Evolutionary conservation across 1,140 invertebrate species (phyloP), one percentile per base, ranked within the genome.

Genomic region (Aphidius ervi): DNA sequence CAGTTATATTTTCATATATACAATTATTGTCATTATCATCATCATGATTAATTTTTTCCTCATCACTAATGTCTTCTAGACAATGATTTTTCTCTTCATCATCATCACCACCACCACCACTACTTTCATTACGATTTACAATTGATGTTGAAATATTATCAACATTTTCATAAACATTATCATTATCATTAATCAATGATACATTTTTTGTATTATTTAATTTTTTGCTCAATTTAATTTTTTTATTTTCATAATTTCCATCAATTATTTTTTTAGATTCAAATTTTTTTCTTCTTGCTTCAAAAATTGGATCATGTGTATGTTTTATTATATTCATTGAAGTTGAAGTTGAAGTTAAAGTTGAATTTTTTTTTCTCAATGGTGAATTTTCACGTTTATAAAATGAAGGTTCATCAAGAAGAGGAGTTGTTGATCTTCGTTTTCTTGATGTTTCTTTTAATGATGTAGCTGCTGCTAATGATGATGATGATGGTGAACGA

Each of bases 271-370:
- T 64, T 5, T 67, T 68, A 6, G 71, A 77, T 46, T 81, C 76
- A 63, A 81, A 81, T 56, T 81, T 81, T 37, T 69, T 68, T 54
- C 72, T 68, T 5, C 78, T 66, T 1, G 78, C 78, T 52, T 75
- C 77, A 52, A 79, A 59, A 3, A 79, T 62, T 6, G 76, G 70
- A 63, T 80, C 73, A 6, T 63, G 68, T 6, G 58, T 65, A 5
- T 46, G 41, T 9, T 70, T 64, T 5, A 9, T 31, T 10, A 55
- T n/a, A 43, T 67, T 67, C 39, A 75, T 66, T 67, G 16, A 16
- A 16, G 2, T 67, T 64, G n/a, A 54, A 59, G n/a, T n/a, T n/a
- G n/a, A n/a, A n/a, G n/a, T n/a, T n/a, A n/a, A 16, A 16, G 2
- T 67, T 64, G n/a, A 54, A 59, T 73, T 68, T 10, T 45, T 65